Evolutionary conservation across 2,888 invertebrate species (phyloP), one percentile per base, ranked within the genome.

Genomic region (Girardia tigrina): DNA sequence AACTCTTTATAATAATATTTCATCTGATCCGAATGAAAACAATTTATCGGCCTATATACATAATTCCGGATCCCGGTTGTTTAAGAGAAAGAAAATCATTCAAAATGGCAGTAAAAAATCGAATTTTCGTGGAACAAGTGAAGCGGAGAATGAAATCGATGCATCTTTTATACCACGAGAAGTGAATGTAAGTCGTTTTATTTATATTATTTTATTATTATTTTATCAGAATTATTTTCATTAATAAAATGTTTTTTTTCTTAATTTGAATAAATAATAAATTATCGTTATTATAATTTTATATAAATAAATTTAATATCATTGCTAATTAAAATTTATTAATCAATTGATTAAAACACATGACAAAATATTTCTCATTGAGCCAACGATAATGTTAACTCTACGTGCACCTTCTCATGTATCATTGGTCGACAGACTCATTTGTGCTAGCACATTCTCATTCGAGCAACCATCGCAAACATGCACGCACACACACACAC

Each of bases 21-120:
- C 4, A 6, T 56, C 56, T 4, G 56, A 56, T 56, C 56, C 56
- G 56, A 56, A 56, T 23, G 56, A 56, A 6, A 56, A 4, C 8
- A 56, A 56, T 56, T n/a, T 56, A 56, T 56, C 56, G 56, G 56
- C 56, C 4, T 56, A 8, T 56, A 56, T 56, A 6, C 56, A 56
- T n/a, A 56, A 56, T 56, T 56, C 56, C 4, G 56, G 56, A 6
- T 56, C 56, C 6, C n/a, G 56, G 23, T n/a, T 56, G 4, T 56
- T 56, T n/a, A 56, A 56, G n/a, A n/a, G 56, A 6, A 56, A 56
- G 56, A 56, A 56, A 56, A 56, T 56, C 56, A 56, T 56, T 56
- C 56, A 56, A 16, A 56, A 56, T 23, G 56, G 56, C 56, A 56
- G 56, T 56, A 56, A 56, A 56, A 56, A 56, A 56, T 56, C 56